Conservation (phyloP, 2,797 vertebrate genomes). For the Sardinella longiceps region DNA sequence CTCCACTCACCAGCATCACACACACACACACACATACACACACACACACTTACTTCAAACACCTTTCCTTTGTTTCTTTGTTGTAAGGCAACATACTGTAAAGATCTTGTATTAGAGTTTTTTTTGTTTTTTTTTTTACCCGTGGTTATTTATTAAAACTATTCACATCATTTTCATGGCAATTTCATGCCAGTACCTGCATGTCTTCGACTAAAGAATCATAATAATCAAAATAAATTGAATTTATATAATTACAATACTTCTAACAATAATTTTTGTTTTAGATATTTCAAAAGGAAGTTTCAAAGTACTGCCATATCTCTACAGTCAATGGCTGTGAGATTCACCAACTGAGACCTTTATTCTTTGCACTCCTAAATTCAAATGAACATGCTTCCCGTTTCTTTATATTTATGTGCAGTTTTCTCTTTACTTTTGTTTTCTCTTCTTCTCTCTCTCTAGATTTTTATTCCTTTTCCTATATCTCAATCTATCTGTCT, state of each 20-base stretch:
- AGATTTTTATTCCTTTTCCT: background rate
- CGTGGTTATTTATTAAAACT: background rate
- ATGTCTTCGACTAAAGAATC: background rate
- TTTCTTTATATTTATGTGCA: background rate
- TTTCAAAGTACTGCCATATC: background rate
- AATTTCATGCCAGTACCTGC: background rate
- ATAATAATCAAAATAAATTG: background rate
- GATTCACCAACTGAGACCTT: background rate
- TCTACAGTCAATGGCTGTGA: background rate
- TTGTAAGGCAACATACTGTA: background rate
- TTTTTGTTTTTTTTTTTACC: no score
- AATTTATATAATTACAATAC: no score
- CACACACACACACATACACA: background rate
- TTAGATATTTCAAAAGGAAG: background rate
- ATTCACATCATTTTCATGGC: background rate
- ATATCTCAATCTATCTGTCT: slow-evolving; percentile 68
- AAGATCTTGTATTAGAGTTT: background rate
- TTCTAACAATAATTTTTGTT: no score
- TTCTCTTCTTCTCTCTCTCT: background rate
- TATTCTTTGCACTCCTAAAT: background rate
- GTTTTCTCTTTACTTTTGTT: background rate
- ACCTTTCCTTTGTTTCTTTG: background rate
- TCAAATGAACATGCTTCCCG: background rate
- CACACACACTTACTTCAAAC: background rate
- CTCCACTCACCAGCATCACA: background rate